Evolutionary conservation across 2,113 vertebrate species (phyloP).

Genomic region (Microtus pennsylvanicus): DNA sequence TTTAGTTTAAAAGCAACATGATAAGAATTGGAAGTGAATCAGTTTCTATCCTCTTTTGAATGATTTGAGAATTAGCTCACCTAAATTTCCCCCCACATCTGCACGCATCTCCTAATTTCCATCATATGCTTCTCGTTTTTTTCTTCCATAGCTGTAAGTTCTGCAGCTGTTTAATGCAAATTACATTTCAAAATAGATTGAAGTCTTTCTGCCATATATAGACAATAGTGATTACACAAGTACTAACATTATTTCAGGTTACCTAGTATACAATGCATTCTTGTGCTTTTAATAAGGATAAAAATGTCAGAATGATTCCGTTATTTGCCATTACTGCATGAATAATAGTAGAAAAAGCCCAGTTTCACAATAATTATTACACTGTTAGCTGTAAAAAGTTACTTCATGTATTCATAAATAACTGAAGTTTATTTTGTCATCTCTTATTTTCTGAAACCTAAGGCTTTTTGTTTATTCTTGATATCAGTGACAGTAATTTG

Average conservation of each 20-base stretch:
- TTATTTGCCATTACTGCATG: background rate
- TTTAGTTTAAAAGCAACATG: background rate
- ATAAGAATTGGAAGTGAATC: slow-evolving; percentile 42
- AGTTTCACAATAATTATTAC: background rate
- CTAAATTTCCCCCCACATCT: slow-evolving; percentile 45
- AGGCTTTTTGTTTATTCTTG: background rate
- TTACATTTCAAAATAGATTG: slow-evolving; percentile 45
- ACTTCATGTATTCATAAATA: background rate
- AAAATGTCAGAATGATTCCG: background rate
- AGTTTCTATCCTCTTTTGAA: slow-evolving; percentile 26
- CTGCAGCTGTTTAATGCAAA: background rate
- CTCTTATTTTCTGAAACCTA: background rate
- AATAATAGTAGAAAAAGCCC: background rate
- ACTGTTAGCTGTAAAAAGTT: background rate
- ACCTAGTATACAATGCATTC: background rate
- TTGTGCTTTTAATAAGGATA: background rate
- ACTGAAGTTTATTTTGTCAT: background rate
- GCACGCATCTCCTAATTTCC: slow-evolving; percentile 2
- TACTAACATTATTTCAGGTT: background rate
- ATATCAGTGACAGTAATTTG: background rate
- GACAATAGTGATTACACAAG: background rate
- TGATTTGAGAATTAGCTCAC: slow-evolving; percentile 26
- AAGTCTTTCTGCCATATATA: background rate
- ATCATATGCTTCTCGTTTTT: slow-evolving; percentile 31
- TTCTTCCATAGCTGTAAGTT: slow-evolving; percentile 3